Evolutionary conservation across 2,113 vertebrate species (phyloP).

Genomic region (Vulpes ferrilata): DNA sequence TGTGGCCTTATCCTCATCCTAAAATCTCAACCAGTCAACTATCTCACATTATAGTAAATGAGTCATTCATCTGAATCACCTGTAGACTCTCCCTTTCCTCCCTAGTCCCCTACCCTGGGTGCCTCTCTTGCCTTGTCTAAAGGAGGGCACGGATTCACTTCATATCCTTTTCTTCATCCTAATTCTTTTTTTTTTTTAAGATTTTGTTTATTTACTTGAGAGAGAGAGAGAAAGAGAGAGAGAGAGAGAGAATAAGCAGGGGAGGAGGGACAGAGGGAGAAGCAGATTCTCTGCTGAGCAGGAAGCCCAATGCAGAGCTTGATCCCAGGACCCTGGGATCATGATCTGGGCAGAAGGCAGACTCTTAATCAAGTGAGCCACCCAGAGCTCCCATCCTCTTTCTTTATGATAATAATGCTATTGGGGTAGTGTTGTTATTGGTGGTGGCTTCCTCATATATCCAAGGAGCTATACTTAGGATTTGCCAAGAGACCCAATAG

Average conservation of each 20-base stretch:
- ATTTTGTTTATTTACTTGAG: no score
- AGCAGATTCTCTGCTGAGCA: no score
- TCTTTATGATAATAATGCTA: neutral
- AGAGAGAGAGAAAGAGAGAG: no score
- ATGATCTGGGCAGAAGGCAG: no score
- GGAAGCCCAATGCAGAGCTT: no score
- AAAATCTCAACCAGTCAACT: neutral
- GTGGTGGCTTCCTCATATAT: neutral
- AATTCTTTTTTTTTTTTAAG: neutral
- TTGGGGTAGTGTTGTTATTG: neutral
- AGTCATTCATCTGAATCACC: neutral
- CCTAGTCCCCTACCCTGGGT: no score
- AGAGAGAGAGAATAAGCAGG: no score
- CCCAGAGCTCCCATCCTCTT: no score
- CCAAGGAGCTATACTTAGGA: neutral
- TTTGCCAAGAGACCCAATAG: neutral
- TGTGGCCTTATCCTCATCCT: neutral
- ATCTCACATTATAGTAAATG: neutral
- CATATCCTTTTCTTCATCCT: neutral
- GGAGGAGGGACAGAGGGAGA: no score
- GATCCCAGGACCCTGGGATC: no score
- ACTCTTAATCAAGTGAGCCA: no score
- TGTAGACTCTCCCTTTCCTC: neutral
- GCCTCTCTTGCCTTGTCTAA: neutral
- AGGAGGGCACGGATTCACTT: neutral